Evolutionary conservation across 2,888 invertebrate genomes (phyloP).

Genomic region (Argyra leucocephala): DNA sequence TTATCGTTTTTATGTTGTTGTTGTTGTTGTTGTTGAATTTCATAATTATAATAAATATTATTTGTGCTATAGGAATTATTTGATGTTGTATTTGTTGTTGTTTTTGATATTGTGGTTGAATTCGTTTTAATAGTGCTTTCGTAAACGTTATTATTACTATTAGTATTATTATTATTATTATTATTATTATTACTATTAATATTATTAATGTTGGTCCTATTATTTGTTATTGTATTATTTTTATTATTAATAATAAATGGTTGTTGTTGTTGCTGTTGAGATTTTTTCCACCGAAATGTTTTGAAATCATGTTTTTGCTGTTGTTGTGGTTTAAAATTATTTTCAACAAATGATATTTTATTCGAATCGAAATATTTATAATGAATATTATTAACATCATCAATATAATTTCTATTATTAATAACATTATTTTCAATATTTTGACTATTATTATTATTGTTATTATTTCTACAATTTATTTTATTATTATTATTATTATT

Average conservation of each 20-base stretch:
- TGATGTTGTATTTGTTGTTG: conserved; percentile 11
- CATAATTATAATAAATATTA: not conserved
- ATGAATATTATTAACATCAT: not conserved
- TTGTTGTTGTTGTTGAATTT: conserved; percentile 20
- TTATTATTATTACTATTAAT: conserved; percentile 24
- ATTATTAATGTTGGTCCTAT: conserved; percentile 19
- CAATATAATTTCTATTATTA: not conserved
- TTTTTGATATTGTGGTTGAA: conserved; percentile 7
- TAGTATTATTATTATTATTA: conserved; percentile 32
- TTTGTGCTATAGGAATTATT: conserved; percentile 14
- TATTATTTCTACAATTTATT: no score
- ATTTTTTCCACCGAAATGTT: not conserved
- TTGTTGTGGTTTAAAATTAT: not conserved
- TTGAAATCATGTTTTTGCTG: not conserved
- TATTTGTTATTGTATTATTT: conserved; percentile 17
- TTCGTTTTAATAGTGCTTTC: conserved; percentile 13
- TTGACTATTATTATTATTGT: conserved; percentile 20
- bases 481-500: conserved; percentile 18
- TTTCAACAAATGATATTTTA: not conserved
- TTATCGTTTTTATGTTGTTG: conserved; percentile 20
- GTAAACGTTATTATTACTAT: conserved; percentile 31
- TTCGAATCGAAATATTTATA: not conserved
- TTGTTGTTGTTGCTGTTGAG: not conserved
- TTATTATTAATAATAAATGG: conserved; percentile 20
- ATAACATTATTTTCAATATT: conserved; percentile 20